Base-by-base conservation (phyloP, 2,113 vertebrate species). In the Mionectes macconnelli region DNA sequence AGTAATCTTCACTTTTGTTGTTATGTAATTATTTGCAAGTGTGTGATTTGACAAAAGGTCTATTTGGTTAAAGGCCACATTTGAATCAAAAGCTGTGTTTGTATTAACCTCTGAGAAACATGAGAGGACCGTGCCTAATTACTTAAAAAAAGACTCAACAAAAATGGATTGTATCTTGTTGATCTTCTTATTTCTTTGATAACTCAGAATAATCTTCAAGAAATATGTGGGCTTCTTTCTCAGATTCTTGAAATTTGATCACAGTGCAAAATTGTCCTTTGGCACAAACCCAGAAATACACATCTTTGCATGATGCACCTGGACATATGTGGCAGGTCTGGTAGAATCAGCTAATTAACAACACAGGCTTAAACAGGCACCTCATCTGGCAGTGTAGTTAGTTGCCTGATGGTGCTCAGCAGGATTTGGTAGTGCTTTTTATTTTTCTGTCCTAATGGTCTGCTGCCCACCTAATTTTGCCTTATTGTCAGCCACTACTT, bases 281-380 rank as follows among this genome's bases (percentile, higher is more conserved):
- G 98, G 98, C 98, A 3, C 90, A 90, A 96, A 85, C 96, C 98
- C 98, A 98, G 97, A 94, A 98, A 97, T 90, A 97, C 96, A 95
- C 97, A 98, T 98, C 98, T 98, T 98, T 98, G 97, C 98, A 95
- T 97, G 98, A 97, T 97, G 98, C 98, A 98, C 98, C 98, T 98
- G 98, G 98, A 98, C 98, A 98, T 98, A 97, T 98, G 98, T 97
- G 98, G 98, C 98, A 98, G 98, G 97, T 96, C 98, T 98, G 97
- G 97, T 97, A 98, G 97, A 98, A 98, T 98, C 98, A 98, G 98
- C 98, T 98, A 98, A 98, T 98, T 98, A 98, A 98, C 98, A 98
- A 98, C 97, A 98, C 98, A 98, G 98, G 98, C 98, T 98, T 98
- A 98, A 98, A 98, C 98, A 98, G 98, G 98, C 98, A 98, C 98